phyloP scores from a whole-genome alignment of 2,888 invertebrate species.

The Tolmerus cingulatus region DNA sequence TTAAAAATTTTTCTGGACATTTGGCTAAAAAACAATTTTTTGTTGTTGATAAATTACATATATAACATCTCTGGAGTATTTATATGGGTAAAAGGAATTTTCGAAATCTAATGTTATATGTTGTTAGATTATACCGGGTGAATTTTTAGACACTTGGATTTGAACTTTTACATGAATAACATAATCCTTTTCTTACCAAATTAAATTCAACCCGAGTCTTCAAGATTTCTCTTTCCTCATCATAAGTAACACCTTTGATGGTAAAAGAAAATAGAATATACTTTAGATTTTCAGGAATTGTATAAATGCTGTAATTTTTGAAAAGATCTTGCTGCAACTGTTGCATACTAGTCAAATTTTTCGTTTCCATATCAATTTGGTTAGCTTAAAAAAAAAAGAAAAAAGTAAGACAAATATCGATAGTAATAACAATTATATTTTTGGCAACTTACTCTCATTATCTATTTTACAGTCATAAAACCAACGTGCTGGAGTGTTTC shows the following conservation, averaged over 20 bases:
- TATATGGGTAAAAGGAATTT: too few species aligned
- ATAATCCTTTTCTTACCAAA: constrained; percentile 58
- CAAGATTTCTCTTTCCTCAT: constrained; percentile 55
- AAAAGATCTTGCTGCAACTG: constrained; percentile 66
- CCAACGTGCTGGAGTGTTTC: constrained; percentile 72
- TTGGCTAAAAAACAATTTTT: too few species aligned
- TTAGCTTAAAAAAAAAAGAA: constrained; percentile 49
- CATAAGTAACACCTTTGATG: constrained; percentile 56
- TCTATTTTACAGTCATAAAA: constrained; percentile 70
- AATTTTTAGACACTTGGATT: too few species aligned
- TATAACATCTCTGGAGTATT: too few species aligned
- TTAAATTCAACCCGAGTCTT: constrained; percentile 60
- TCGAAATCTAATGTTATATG: too few species aligned
- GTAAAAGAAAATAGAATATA: constrained; percentile 56
- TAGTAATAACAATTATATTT: background rate
- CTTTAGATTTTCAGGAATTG: constrained; percentile 53
- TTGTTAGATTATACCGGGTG: too few species aligned
- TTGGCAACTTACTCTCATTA: constrained; percentile 52
- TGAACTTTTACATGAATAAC: background rate
- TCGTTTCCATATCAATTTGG: constrained; percentile 55
- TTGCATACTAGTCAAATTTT: constrained; percentile 64
- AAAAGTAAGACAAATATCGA: background rate
- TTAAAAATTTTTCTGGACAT: too few species aligned
- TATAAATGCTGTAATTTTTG: constrained; percentile 63
- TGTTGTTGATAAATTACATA: too few species aligned